Evolutionary conservation across 1,140 invertebrate species (phyloP), one percentile per base, ranked within the genome.

Genomic region (Tetramorium alpestre): DNA sequence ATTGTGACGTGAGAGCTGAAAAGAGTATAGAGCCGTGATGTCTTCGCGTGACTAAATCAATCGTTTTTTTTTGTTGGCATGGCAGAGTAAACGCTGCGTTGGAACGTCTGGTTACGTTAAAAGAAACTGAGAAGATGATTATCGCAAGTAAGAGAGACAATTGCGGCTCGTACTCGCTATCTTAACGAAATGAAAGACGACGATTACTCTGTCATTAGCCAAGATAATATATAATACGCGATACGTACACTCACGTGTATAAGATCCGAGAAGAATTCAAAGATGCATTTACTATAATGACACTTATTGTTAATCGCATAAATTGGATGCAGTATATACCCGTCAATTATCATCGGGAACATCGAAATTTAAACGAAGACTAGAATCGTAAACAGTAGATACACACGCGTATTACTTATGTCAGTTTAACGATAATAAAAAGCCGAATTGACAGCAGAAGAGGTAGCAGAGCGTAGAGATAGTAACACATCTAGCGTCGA

Each of bases 401-500:
- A 10, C 7, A 44, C 0, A 44, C 41, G 7, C 8, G 16, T 49
- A 54, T 47, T 11, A 25, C 18, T 67, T 58, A n/a, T 28, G n/a
- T 72, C 49, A 51, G 0, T 33, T 84, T 41, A 51, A 41, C 67
- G 64, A 81, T 70, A 49, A 56, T 65, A 64, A 38, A 56, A 38
- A 22, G 25, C 5, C 11, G 13, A 13, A 0, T 44, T 81, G 49
- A 56, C n/a, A 22, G 11, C 13, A 56, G 38, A 18, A 69, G 13
- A 65, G 25, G 3, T 25, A 33, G 5, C 44, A 25, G 25, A 13
- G 41, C 38, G 70, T 38, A 89, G 77, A 76, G 85, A 80, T 65
- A 86, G 56, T 81, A 80, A 90, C 58, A 60, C 64, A 51, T 16
- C 65, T 87, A 85, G 64, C 44, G n/a, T 41, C 33, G 38, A 8